A percentile compares a stretch with the other conserved stretches of the same genome.
phyloP scores from a whole-genome alignment of 1,140 invertebrate species.

The Rhizoglyphus robini region DNA sequence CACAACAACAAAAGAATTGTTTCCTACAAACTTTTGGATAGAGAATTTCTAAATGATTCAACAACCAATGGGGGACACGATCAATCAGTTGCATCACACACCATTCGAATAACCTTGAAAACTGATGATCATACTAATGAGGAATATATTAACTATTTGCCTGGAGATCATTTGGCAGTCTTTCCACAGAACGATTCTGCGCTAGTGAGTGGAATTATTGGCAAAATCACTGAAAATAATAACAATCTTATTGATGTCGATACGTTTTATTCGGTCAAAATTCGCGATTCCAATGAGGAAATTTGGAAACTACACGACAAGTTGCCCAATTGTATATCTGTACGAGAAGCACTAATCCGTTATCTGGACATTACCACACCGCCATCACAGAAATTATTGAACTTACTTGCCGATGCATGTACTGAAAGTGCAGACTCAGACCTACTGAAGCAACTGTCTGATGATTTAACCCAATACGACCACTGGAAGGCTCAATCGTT shows the following conservation, averaged over 20 bases:
- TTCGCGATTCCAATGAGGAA: slow-evolving; percentile 34
- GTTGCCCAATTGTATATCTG: slow-evolving; percentile 53
- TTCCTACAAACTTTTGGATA: slow-evolving; percentile 44
- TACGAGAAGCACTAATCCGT: slow-evolving; percentile 60
- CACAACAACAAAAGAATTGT: slow-evolving; percentile 45
- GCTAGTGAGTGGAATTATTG: slow-evolving; percentile 64
- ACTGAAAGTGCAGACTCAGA: slow-evolving; percentile 59
- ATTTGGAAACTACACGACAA: slow-evolving; percentile 72
- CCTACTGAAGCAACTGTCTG: slow-evolving; percentile 56
- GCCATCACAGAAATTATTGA: slow-evolving; percentile 67
- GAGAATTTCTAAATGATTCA: slow-evolving; percentile 35
- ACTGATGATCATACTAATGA: not conserved
- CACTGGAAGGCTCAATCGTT: slow-evolving; percentile 78
- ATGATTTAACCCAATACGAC: slow-evolving; percentile 72
- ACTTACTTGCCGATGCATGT: slow-evolving; percentile 56
- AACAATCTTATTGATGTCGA: not conserved
- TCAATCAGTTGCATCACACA: slow-evolving; percentile 1
- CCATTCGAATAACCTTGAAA: slow-evolving; percentile 14
- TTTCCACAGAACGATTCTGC: slow-evolving; percentile 64
- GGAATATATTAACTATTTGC: slow-evolving; percentile 35
- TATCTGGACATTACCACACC: slow-evolving; percentile 87
- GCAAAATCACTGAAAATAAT: slow-evolving; percentile 45
- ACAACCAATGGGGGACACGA: not conserved
- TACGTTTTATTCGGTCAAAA: not conserved
- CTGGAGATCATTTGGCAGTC: slow-evolving; percentile 86